These are phyloP conservation scores for Atethmia centrago DNA, from an alignment of 2,888 invertebrate species.

Conservation along the genomic window DNA sequence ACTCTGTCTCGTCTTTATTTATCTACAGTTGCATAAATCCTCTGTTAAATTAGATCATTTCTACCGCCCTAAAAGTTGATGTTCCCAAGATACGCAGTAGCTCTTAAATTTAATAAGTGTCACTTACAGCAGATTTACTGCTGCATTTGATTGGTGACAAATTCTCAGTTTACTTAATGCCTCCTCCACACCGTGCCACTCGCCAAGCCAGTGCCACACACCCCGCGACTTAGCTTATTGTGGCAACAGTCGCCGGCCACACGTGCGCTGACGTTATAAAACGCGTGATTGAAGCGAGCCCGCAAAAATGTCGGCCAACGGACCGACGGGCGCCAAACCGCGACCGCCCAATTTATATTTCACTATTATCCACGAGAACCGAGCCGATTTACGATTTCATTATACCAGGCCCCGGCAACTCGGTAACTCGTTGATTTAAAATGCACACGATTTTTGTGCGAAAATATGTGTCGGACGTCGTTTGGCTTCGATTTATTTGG, in stretches of 20 bases:
- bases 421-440: constrained; percentile 73
- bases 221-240: constrained; percentile 33
- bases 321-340: constrained; percentile 83
- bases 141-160: constrained; percentile 29
- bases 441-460: constrained; percentile 73
- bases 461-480: constrained; percentile 63
- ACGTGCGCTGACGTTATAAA: constrained; percentile 72
- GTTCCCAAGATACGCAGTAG: not conserved
- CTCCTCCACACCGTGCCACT: constrained; percentile 21
- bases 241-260: constrained; percentile 57
- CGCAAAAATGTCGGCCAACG: constrained; percentile 86
- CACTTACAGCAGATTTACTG: constrained; percentile 28
- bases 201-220: not conserved
- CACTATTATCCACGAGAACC: constrained; percentile 77
- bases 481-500: constrained; percentile 61
- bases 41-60: not conserved
- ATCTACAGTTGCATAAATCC: not conserved
- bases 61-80: constrained; percentile 2
- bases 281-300: constrained; percentile 83
- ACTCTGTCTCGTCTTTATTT: not conserved
- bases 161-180: constrained; percentile 28
- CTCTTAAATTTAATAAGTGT: constrained; percentile 36
- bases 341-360: constrained; percentile 82
- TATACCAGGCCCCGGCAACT: constrained; percentile 73
- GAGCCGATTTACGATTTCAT: constrained; percentile 85